Conservation (phyloP, 2,797 vertebrate genomes). For the Xerus rutilus region DNA sequence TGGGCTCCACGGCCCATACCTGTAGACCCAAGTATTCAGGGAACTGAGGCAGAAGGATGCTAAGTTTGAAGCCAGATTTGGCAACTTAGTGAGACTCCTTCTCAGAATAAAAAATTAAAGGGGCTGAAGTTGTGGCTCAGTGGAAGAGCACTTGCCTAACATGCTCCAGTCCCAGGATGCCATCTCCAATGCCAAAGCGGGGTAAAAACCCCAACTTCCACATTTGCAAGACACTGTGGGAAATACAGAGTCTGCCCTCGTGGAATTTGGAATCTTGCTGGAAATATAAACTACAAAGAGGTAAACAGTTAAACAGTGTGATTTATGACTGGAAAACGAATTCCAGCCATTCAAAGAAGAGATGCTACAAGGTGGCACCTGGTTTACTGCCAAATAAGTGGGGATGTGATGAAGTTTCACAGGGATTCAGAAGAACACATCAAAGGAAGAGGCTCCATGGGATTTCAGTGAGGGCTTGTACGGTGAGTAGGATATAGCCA, state of each 20-base stretch:
- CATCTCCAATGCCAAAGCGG: too few species aligned
- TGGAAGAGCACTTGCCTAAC: too few species aligned
- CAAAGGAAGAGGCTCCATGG: not conserved
- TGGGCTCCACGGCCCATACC: too few species aligned
- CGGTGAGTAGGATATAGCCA: not conserved
- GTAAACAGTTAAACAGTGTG: conserved; percentile 65
- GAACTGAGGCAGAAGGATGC: not conserved
- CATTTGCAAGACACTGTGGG: conserved; percentile 64
- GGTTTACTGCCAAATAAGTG: conserved; percentile 57
- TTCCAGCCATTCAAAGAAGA: conserved; percentile 21
- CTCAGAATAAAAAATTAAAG: not conserved
- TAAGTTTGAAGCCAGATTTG: not conserved
- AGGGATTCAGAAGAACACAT: conserved; percentile 13
- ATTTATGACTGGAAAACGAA: conserved; percentile 66
- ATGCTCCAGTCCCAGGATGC: too few species aligned
- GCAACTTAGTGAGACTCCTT: not conserved
- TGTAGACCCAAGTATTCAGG: not conserved
- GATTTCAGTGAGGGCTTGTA: not conserved
- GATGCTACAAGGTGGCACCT: conserved; percentile 64
- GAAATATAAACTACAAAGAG: conserved; percentile 55
- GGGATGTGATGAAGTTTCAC: conserved; percentile 60
- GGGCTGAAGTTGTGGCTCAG: too few species aligned
- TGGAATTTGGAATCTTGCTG: conserved; percentile 62
- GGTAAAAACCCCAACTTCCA: too few species aligned
- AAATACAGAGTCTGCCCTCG: conserved; percentile 58